These are phyloP conservation scores for Drosophila varians DNA, from an alignment of 1,140 invertebrate genomes.

Conservation along the genomic window DNA sequence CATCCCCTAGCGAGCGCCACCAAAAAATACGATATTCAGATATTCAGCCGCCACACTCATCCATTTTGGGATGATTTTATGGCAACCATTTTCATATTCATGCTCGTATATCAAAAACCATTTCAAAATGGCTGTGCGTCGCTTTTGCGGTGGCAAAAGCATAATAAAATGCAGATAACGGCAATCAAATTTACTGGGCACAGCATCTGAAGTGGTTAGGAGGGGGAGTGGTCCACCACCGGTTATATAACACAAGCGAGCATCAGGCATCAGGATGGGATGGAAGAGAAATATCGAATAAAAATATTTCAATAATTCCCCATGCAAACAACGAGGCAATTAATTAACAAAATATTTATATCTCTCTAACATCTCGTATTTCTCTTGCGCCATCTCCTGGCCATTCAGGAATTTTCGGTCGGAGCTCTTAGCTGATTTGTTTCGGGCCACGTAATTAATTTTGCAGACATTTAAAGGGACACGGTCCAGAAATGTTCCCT, in stretches of 20 bases:
- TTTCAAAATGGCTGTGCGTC: slow-evolving; percentile 58
- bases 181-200: slow-evolving; percentile 66
- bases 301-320: slow-evolving; percentile 57
- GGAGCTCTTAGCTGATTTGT: slow-evolving; percentile 20
- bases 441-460: slow-evolving; percentile 40
- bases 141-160: slow-evolving; percentile 59
- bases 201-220: background rate
- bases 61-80: slow-evolving; percentile 66
- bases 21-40: slow-evolving; percentile 38
- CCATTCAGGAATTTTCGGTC: slow-evolving; percentile 15
- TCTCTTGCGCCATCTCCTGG: background rate
- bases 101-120: slow-evolving; percentile 73
- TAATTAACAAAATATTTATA: slow-evolving; percentile 58
- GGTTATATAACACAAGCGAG: background rate
- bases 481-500: slow-evolving; percentile 11
- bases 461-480: slow-evolving; percentile 31
- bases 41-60: slow-evolving; percentile 50
- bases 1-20: too few relatives aligned
- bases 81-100: slow-evolving; percentile 59
- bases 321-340: slow-evolving; percentile 44
- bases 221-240: background rate
- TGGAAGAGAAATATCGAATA: slow-evolving; percentile 43
- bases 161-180: slow-evolving; percentile 79
- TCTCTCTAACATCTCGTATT: slow-evolving; percentile 9
- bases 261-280: background rate